These are phyloP conservation scores for Thymelicus sylvestris DNA, from an alignment of 2,888 invertebrate species.

Conservation along the genomic window DNA sequence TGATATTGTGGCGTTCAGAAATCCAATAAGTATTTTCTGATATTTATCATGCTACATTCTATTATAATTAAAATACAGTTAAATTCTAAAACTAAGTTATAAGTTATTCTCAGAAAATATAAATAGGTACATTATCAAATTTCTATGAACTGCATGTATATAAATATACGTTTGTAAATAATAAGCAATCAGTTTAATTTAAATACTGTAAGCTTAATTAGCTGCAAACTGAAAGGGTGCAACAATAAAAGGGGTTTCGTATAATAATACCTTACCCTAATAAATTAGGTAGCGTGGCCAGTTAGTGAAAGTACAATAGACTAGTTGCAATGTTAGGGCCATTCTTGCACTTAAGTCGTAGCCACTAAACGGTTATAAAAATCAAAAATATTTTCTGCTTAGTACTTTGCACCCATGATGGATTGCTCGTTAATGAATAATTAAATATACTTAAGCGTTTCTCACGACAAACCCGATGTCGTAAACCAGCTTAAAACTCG, in stretches of 20 bases:
- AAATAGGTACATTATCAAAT: too few relatives aligned
- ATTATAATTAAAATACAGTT: too few relatives aligned
- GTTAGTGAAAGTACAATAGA: conserved; percentile 32
- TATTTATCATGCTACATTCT: too few relatives aligned
- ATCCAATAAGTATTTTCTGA: too few relatives aligned
- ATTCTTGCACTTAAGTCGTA: conserved; percentile 25
- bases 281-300: conserved; percentile 28
- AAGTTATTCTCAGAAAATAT: too few relatives aligned
- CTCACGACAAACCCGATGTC: conserved; percentile 22
- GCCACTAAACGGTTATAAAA: not conserved
- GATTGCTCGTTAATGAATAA: conserved; percentile 13
- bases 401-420: conserved; percentile 6
- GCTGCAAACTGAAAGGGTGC: not conserved
- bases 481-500: conserved; percentile 9
- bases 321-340: conserved; percentile 18
- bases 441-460: conserved; percentile 21
- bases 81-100: too few relatives aligned
- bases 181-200: too few relatives aligned
- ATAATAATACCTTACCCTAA: conserved; percentile 10
- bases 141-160: too few relatives aligned
- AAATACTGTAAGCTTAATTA: too few relatives aligned
- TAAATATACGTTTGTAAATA: too few relatives aligned
- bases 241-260: conserved; percentile 1
- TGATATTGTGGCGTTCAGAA: too few relatives aligned
- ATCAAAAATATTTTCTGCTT: conserved; percentile 2